Evolutionary conservation across 2,888 invertebrate species (phyloP).

Genomic region (Pheosia gnoma): DNA sequence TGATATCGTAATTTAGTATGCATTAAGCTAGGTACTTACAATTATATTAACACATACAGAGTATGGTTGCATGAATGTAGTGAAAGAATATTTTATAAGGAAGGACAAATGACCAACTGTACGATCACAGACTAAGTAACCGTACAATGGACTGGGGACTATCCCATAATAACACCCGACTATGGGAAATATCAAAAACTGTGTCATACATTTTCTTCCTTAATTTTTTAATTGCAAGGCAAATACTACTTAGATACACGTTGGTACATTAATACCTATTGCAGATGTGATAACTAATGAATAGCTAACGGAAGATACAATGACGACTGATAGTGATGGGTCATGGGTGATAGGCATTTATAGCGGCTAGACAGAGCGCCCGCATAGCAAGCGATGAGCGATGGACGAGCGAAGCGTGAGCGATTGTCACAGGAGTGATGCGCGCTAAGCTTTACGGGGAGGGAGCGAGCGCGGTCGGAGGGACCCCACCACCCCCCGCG

Average conservation of each 20-base stretch:
- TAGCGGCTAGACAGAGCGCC: conserved; percentile 5
- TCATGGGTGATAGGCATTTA: conserved; percentile 1
- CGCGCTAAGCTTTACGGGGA: conserved; percentile 59
- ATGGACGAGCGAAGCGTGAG: conserved; percentile 63
- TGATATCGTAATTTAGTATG: too few species aligned
- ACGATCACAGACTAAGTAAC: too few species aligned
- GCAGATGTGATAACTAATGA: neutral
- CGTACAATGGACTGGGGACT: too few species aligned
- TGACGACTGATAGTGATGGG: conserved; percentile 6
- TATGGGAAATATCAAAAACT: too few species aligned
- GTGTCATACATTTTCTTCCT: too few species aligned
- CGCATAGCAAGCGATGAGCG: conserved; percentile 40
- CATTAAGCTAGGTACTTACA: neutral
- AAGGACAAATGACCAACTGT: too few species aligned
- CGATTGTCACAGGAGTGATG: conserved; percentile 81
- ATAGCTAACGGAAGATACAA: neutral
- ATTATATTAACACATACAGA: neutral
- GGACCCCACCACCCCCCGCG: conserved; percentile 47
- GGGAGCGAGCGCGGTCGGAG: conserved; percentile 56
- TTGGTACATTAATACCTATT: neutral
- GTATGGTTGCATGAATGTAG: too few species aligned
- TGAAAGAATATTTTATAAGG: too few species aligned
- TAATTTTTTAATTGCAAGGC: neutral
- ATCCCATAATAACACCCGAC: too few species aligned
- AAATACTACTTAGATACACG: neutral